Conservation (phyloP, 2,888 invertebrate species). For the Sacculina carcini region DNA sequence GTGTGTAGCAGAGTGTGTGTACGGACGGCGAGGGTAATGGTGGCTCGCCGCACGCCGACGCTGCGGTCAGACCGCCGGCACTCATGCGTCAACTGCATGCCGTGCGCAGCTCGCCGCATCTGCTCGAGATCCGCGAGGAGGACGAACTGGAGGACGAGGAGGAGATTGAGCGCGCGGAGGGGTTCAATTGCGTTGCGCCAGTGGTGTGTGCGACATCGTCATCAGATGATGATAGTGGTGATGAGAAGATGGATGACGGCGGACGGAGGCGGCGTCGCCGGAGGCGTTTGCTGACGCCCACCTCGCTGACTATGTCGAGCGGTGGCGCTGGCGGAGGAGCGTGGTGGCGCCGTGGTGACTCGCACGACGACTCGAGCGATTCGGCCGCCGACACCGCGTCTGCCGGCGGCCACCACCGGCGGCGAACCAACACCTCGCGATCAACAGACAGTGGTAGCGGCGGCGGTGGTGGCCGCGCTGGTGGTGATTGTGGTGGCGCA, state of each 20-base stretch:
- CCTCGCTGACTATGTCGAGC: constrained; percentile 45
- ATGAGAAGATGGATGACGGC: background rate
- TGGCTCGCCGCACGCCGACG: background rate
- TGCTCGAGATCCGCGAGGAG: constrained; percentile 35
- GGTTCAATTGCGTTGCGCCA: background rate
- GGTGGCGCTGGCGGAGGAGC: constrained; percentile 28
- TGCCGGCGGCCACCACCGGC: no score
- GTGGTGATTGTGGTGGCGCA: no score
- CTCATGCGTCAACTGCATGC: constrained; percentile 24
- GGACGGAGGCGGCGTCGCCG: constrained; percentile 13
- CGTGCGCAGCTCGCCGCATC: constrained; percentile 25
- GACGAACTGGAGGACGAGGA: constrained; percentile 31
- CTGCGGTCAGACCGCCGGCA: constrained; percentile 23
- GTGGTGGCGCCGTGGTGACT: constrained; percentile 33
- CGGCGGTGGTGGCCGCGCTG: no score
- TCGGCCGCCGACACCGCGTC: no score
- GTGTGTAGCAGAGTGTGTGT: no score
- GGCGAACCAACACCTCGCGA: no score
- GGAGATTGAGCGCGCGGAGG: constrained; percentile 15
- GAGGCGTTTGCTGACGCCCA: constrained; percentile 66
- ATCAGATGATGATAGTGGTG: background rate
- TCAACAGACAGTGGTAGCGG: no score
- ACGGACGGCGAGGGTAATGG: no score
- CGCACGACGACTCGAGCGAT: constrained; percentile 61
- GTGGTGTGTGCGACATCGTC: background rate